These are phyloP conservation scores for Saccopteryx bilineata DNA, from an alignment of 2,113 vertebrate genomes.

Conservation along the genomic window DNA sequence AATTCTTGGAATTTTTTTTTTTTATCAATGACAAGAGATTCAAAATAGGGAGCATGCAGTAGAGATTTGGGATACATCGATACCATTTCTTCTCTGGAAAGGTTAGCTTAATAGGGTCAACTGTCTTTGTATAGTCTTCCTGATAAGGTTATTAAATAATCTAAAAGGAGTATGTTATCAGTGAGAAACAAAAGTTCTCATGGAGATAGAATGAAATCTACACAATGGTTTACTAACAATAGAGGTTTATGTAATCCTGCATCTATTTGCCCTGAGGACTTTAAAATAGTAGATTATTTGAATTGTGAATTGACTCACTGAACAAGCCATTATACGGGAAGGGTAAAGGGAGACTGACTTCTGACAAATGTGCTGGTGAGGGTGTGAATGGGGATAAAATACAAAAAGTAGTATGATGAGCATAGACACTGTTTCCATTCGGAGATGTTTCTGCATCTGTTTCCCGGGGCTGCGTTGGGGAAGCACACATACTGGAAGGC, in stretches of 20 bases:
- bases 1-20: background rate
- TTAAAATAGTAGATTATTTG: conserved; percentile 74
- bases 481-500: background rate
- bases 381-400: background rate
- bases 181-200: conserved; percentile 68
- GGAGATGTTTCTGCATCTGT: background rate
- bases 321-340: conserved; percentile 10
- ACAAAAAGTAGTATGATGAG: background rate
- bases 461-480: background rate
- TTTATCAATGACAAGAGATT: background rate
- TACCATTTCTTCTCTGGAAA: background rate
- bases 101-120: conserved; percentile 29
- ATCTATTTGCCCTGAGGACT: conserved; percentile 19
- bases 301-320: conserved; percentile 48
- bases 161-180: conserved; percentile 69
- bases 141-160: conserved; percentile 61
- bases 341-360: background rate
- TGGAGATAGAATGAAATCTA: conserved; percentile 46
- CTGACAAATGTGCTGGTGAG: background rate
- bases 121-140: background rate
- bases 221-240: conserved; percentile 54
- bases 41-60: background rate
- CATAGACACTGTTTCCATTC: background rate
- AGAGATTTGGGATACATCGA: background rate
- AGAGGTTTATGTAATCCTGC: conserved; percentile 56